Percentiles rank a stretch among this genome's conserved stretches.
Evolutionary conservation across 2,888 invertebrate species (phyloP).

Genomic region (Herminia tarsipennalis): DNA sequence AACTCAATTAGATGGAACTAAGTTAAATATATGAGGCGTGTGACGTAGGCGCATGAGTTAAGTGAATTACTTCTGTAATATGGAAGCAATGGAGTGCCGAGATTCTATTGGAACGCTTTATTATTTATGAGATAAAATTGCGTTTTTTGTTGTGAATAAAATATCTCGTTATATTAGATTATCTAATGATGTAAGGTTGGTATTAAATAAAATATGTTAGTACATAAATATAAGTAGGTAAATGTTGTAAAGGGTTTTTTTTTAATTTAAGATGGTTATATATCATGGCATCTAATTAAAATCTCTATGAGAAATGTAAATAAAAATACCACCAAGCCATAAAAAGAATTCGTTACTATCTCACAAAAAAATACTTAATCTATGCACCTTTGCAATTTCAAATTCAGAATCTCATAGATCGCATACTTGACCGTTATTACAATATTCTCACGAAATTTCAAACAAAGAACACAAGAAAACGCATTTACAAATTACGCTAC

Average conservation of each 20-base stretch:
- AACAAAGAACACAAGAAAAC: constrained; percentile 20
- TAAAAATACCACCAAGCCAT: not conserved
- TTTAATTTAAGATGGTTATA: no score
- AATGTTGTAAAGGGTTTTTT: no score
- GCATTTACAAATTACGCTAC: constrained; percentile 52
- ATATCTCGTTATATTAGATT: no score
- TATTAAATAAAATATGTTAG: no score
- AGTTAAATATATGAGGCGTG: constrained; percentile 41
- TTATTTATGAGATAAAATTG: no score
- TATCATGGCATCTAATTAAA: no score
- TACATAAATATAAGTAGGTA: no score
- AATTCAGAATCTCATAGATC: constrained; percentile 15
- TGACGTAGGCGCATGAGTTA: constrained; percentile 32
- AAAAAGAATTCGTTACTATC: not conserved
- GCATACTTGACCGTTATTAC: constrained; percentile 36
- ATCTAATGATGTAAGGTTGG: no score
- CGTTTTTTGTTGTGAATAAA: not conserved
- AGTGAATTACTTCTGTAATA: constrained; percentile 44
- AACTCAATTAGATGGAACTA: constrained; percentile 45
- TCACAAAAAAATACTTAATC: constrained; percentile 1
- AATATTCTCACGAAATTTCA: constrained; percentile 49
- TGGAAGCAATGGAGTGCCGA: constrained; percentile 5
- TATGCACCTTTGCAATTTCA: constrained; percentile 4
- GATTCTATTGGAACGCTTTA: constrained; percentile 1
- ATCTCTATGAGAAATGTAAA: no score